Conservation (phyloP, 2,113 vertebrate species). For the Seriola rivoliana region DNA sequence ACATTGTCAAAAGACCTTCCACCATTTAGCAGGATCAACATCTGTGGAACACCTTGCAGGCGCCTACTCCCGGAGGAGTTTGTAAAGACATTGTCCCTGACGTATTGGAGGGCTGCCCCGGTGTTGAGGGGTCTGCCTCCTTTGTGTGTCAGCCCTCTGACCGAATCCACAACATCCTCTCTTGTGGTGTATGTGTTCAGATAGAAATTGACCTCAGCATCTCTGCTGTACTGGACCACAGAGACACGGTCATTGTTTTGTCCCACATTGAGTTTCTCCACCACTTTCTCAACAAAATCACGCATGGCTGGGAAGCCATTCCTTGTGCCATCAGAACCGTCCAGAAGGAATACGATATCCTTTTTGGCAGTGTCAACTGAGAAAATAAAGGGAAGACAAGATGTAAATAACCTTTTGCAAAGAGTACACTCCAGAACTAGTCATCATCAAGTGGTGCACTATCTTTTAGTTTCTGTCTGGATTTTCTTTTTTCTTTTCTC, state of each 20-base stretch:
- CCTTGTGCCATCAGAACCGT: slow-evolving; percentile 79
- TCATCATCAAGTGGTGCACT: too few relatives aligned
- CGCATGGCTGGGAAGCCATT: slow-evolving; percentile 62
- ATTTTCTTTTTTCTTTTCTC: too few relatives aligned
- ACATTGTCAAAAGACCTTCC: slow-evolving; percentile 69
- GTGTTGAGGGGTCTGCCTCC: slow-evolving; percentile 70
- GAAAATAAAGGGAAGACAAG: slow-evolving; percentile 4
- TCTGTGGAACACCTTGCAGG: slow-evolving; percentile 83
- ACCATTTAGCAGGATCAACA: slow-evolving; percentile 76
- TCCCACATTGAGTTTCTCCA: slow-evolving; percentile 58
- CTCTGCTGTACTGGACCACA: slow-evolving; percentile 72
- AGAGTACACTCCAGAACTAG: too few relatives aligned
- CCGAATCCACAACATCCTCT: slow-evolving; percentile 28
- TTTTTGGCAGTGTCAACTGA: too few relatives aligned
- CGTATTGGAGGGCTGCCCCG: slow-evolving; percentile 65
- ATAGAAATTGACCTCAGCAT: slow-evolving; percentile 59
- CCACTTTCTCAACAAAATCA: slow-evolving; percentile 61
- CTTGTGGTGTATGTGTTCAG: slow-evolving; percentile 57
- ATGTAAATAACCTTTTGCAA: too few relatives aligned
- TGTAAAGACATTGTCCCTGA: slow-evolving; percentile 81
- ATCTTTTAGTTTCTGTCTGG: too few relatives aligned
- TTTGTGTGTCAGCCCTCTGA: slow-evolving; percentile 61
- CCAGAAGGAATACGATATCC: too few relatives aligned
- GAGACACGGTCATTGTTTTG: slow-evolving; percentile 63
- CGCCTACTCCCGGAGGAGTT: slow-evolving; percentile 86